Conservation (phyloP, 2,888 invertebrate genomes). For the Eudemis profundana region DNA sequence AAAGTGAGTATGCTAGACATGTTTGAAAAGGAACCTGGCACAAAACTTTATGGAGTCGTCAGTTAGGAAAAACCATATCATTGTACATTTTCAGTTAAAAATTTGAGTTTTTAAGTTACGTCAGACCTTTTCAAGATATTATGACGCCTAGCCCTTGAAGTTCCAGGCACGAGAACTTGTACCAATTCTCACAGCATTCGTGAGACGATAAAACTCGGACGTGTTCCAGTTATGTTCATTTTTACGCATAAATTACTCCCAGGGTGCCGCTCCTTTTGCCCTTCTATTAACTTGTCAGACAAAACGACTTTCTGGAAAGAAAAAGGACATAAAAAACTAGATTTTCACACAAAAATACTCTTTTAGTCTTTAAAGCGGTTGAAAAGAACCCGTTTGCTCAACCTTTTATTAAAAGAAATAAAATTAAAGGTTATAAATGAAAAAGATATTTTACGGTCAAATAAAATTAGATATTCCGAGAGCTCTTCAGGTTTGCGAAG, state of each 20-base stretch:
- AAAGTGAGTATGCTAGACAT: no score
- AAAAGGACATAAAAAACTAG: not conserved
- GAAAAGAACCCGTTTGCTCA: slow-evolving; percentile 50
- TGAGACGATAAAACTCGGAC: slow-evolving; percentile 69
- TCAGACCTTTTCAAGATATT: not conserved
- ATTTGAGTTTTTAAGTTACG: no score
- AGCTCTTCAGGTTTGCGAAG: slow-evolving; percentile 53
- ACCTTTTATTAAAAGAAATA: slow-evolving; percentile 58
- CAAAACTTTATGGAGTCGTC: no score
- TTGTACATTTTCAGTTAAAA: no score
- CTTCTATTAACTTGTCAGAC: slow-evolving; percentile 63
- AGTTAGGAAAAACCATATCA: no score
- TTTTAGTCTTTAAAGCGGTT: not conserved
- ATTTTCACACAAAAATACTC: not conserved
- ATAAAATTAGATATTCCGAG: slow-evolving; percentile 54
- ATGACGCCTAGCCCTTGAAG: not conserved
- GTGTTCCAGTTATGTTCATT: slow-evolving; percentile 64
- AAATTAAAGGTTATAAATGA: slow-evolving; percentile 54
- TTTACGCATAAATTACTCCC: slow-evolving; percentile 67
- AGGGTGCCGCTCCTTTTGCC: slow-evolving; percentile 55
- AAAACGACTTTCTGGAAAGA: slow-evolving; percentile 43
- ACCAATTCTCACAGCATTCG: slow-evolving; percentile 54
- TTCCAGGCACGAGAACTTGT: slow-evolving; percentile 41
- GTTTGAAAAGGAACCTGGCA: no score
- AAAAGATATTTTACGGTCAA: slow-evolving; percentile 56